phyloP scores from a whole-genome alignment of 2,888 invertebrate species.

The Thelaira solivaga region DNA sequence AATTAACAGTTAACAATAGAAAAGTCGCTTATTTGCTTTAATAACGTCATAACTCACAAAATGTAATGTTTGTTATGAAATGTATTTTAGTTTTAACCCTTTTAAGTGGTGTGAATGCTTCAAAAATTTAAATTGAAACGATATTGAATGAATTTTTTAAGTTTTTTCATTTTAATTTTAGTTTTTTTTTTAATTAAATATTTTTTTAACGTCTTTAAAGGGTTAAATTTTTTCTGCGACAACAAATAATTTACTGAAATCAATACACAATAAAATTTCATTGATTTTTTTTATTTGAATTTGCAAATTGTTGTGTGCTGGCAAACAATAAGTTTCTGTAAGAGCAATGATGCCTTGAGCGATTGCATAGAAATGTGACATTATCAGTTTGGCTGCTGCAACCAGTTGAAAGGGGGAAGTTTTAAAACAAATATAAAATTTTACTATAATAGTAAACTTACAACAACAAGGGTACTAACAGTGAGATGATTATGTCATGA shows the following conservation, averaged over 20 bases:
- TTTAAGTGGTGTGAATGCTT: too few species aligned
- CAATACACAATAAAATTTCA: not conserved
- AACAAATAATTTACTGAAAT: not conserved
- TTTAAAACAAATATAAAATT: too few species aligned
- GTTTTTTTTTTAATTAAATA: too few species aligned
- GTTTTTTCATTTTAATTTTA: too few species aligned
- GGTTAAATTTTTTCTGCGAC: not conserved
- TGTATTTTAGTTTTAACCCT: too few species aligned
- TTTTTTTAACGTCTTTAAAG: not conserved
- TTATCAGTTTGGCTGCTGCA: constrained; percentile 6
- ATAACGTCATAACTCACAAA: too few species aligned
- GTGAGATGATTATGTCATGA: constrained; percentile 70
- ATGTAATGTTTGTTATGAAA: too few species aligned
- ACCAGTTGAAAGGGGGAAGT: constrained; percentile 37
- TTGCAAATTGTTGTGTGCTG: not conserved
- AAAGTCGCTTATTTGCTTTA: too few species aligned
- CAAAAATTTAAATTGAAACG: too few species aligned
- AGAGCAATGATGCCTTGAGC: constrained; percentile 4
- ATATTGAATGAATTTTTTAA: too few species aligned
- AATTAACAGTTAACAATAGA: too few species aligned
- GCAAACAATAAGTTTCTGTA: not conserved
- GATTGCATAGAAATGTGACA: constrained; percentile 25
- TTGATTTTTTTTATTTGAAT: not conserved
- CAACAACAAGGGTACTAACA: not conserved
- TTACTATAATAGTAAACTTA: not conserved